A percentile compares a stretch with the other conserved stretches of the same genome.
phyloP scores from a whole-genome alignment of 2,888 invertebrate genomes.

The Eupeodes latifasciatus region DNA sequence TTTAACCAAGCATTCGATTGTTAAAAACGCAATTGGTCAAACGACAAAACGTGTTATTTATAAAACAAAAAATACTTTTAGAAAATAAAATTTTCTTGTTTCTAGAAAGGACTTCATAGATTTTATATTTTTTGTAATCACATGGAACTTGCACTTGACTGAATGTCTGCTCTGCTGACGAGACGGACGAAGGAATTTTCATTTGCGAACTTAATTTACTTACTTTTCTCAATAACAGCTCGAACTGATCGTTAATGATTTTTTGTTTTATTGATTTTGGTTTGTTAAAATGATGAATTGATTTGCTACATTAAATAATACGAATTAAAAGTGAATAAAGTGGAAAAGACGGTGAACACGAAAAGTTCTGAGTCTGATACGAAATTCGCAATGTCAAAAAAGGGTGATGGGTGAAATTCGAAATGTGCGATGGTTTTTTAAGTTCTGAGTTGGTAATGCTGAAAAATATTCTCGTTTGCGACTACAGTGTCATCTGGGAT shows the following conservation, averaged over 20 bases:
- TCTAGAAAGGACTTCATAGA: not conserved
- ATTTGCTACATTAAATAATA: constrained; percentile 59
- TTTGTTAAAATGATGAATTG: not conserved
- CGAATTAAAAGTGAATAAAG: constrained; percentile 7
- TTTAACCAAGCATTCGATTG: constrained; percentile 7
- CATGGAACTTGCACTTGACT: constrained; percentile 9
- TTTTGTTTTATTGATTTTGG: not conserved
- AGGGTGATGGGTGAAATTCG: constrained; percentile 30
- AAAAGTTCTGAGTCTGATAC: constrained; percentile 41
- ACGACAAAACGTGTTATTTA: not conserved
- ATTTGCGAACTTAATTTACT: not conserved
- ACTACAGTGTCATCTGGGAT: constrained; percentile 3
- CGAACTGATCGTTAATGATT: constrained; percentile 13
- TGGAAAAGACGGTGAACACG: constrained; percentile 5
- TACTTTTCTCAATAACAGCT: constrained; percentile 36
- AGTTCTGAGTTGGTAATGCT: constrained; percentile 37
- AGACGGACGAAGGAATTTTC: not conserved
- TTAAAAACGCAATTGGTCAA: not conserved
- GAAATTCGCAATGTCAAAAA: constrained; percentile 64
- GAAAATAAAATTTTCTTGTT: not conserved
- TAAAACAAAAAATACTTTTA: not conserved
- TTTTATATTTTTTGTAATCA: not conserved
- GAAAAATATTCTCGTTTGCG: not conserved
- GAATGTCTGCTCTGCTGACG: not conserved
- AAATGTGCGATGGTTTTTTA: constrained; percentile 45